phyloP scores from a whole-genome alignment of 2,888 invertebrate species.

The Amphipoea oculea region DNA sequence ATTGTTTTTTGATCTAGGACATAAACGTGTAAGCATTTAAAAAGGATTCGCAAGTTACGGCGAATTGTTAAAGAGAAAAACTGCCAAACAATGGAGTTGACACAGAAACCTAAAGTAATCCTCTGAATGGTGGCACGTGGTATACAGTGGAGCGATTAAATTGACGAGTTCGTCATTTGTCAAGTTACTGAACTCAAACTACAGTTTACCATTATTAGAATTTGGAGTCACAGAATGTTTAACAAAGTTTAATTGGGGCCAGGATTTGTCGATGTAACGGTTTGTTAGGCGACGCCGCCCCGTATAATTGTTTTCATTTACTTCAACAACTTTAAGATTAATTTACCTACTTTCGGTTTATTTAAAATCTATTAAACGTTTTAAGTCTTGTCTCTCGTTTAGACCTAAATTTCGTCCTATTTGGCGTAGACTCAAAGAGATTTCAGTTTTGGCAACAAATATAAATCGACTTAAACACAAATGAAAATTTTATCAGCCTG shows the following conservation, averaged over 20 bases:
- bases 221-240: constrained; percentile 29
- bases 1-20: constrained; percentile 86
- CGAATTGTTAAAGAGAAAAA: constrained; percentile 76
- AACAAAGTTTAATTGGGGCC: constrained; percentile 25
- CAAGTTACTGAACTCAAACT: constrained; percentile 27
- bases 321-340: constrained; percentile 35
- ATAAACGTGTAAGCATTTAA: constrained; percentile 82
- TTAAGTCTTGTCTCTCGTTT: not conserved
- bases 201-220: constrained; percentile 37
- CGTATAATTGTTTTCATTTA: constrained; percentile 32
- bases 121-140: constrained; percentile 51
- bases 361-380: constrained; percentile 16
- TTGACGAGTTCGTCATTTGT: constrained; percentile 35
- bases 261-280: constrained; percentile 23
- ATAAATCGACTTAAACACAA: not conserved
- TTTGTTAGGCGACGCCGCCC: constrained; percentile 14
- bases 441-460: not conserved
- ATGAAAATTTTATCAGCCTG: no score
- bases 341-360: constrained; percentile 15
- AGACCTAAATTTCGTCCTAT: not conserved
- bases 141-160: constrained; percentile 35
- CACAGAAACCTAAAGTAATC: constrained; percentile 79
- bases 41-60: constrained; percentile 72
- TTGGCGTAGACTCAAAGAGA: not conserved
- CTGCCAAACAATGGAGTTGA: constrained; percentile 80